Evolutionary conservation across 2,113 vertebrate genomes (phyloP).

Genomic region (Progne subis): DNA sequence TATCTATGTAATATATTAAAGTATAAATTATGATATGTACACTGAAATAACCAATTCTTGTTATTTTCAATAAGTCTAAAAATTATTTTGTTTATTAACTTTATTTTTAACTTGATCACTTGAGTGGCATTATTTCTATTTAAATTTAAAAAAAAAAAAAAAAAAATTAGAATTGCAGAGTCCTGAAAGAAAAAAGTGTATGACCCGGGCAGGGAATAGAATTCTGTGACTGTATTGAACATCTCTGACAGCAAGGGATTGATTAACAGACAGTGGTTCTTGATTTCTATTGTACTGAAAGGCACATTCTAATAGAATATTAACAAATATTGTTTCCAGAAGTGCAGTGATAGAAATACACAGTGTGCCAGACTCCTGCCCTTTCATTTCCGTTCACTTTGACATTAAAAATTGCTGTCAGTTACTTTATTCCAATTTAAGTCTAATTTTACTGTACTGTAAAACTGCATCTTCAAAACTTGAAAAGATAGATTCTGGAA

Average conservation of each 20-base stretch:
- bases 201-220: not conserved
- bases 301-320: not conserved
- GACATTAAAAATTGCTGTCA: not conserved
- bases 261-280: not conserved
- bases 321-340: slow-evolving; percentile 11
- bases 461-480: not conserved
- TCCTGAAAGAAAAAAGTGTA: not conserved
- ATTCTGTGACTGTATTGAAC: not conserved
- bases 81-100: not conserved
- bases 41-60: not conserved
- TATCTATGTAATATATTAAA: not conserved
- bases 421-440: not conserved
- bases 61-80: not conserved
- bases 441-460: not conserved
- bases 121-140: not conserved
- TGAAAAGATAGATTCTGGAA: not conserved
- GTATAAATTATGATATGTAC: not conserved
- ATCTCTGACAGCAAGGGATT: not conserved
- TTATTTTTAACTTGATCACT: not conserved
- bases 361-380: not conserved
- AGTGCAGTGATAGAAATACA: not conserved
- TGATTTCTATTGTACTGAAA: slow-evolving; percentile 3
- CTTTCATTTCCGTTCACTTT: slow-evolving; percentile 4
- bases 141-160: not conserved
- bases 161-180: not conserved